A percentile compares a stretch with the other conserved stretches of the same genome.
Evolutionary conservation across 2,888 invertebrate genomes (phyloP).

Genomic region (Magallana nippona): DNA sequence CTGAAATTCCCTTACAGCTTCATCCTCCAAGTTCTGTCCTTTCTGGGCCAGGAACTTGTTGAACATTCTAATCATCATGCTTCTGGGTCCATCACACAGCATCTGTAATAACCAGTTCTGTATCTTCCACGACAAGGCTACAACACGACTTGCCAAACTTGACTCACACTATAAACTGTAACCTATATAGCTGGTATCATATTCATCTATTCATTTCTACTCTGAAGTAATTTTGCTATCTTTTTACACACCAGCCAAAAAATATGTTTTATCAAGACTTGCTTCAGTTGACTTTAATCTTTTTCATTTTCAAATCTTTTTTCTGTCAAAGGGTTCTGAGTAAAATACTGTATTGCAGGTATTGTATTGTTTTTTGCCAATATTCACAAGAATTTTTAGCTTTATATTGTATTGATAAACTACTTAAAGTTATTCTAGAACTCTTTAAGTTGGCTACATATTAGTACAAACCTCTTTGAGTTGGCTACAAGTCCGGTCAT

Average conservation of each 20-base stretch:
- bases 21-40: slow-evolving; percentile 61
- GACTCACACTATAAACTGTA: not conserved
- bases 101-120: slow-evolving; percentile 62
- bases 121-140: no score
- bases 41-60: slow-evolving; percentile 72
- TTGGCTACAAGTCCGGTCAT: slow-evolving; percentile 90
- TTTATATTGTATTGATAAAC: no score
- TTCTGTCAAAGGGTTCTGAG: not conserved
- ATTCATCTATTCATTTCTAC: no score
- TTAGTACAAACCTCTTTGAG: slow-evolving; percentile 80
- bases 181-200: no score
- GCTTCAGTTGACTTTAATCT: not conserved
- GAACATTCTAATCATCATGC: slow-evolving; percentile 70
- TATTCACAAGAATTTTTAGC: no score
- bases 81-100: slow-evolving; percentile 73
- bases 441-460: not conserved
- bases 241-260: not conserved
- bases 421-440: no score
- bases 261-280: not conserved
- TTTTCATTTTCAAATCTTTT: not conserved
- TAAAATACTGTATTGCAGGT: no score
- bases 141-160: not conserved
- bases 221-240: no score
- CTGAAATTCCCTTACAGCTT: slow-evolving; percentile 49
- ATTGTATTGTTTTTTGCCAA: no score